These are phyloP conservation scores for Sinelater perroti DNA, from an alignment of 2,888 invertebrate species.

Conservation along the genomic window DNA sequence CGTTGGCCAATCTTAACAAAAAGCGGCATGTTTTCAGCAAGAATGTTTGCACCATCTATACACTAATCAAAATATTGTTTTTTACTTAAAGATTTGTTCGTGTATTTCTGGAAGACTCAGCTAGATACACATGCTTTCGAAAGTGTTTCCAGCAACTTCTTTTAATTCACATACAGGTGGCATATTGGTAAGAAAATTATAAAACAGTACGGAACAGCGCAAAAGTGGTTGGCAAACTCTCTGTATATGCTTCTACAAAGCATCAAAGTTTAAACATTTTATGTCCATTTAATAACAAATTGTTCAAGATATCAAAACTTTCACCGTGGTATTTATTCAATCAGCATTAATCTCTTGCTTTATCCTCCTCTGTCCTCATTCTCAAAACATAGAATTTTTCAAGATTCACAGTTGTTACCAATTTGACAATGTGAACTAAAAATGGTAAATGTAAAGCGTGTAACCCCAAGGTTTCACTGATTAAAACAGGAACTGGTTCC, in stretches of 20 bases:
- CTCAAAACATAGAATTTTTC: conserved; percentile 58
- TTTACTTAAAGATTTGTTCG: conserved; percentile 68
- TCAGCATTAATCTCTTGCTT: not conserved
- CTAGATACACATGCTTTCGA: conserved; percentile 86
- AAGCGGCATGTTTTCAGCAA: conserved; percentile 52
- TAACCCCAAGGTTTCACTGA: conserved; percentile 77
- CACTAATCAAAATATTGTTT: conserved; percentile 63
- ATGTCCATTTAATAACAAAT: conserved; percentile 59
- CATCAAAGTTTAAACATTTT: conserved; percentile 49
- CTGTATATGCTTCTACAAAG: conserved; percentile 69
- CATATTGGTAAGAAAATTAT: conserved; percentile 90
- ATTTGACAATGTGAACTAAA: conserved; percentile 81
- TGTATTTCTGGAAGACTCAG: conserved; percentile 77
- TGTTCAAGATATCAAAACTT: conserved; percentile 30
- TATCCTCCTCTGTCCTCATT: conserved; percentile 61
- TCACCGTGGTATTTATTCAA: conserved; percentile 32
- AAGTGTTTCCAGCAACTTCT: conserved; percentile 77
- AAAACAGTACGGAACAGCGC: conserved; percentile 89
- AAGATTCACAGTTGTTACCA: conserved; percentile 72
- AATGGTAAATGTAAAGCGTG: conserved; percentile 83
- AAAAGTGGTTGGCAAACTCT: conserved; percentile 79
- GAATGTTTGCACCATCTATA: conserved; percentile 67
- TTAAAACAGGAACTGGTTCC: conserved; percentile 64
- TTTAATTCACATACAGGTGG: conserved; percentile 78
- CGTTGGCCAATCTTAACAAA: conserved; percentile 61